These are phyloP conservation scores for Dipodomys spectabilis DNA, from an alignment of 2,113 vertebrate species.

Conservation along the genomic window DNA sequence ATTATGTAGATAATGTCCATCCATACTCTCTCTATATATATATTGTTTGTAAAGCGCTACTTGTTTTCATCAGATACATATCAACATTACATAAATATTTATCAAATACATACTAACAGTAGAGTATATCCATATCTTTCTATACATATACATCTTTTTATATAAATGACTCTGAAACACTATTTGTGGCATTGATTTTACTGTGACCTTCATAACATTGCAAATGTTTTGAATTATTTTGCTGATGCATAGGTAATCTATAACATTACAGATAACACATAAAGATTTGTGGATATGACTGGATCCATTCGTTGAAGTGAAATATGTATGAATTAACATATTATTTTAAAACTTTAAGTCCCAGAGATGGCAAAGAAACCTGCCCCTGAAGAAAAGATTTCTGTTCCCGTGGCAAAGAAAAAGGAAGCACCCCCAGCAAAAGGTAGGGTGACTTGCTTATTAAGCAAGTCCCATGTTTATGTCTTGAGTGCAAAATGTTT, in stretches of 20 bases:
- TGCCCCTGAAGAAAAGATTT: constrained; percentile 82
- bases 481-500: constrained; percentile 20
- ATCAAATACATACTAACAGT: neutral
- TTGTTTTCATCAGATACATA: constrained; percentile 21
- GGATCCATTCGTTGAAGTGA: neutral
- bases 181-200: neutral
- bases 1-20: neutral
- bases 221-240: constrained; percentile 54
- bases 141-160: neutral
- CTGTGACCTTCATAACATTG: neutral
- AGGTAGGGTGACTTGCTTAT: constrained; percentile 71
- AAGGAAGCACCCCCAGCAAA: constrained; percentile 75
- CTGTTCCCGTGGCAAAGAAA: constrained; percentile 76
- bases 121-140: neutral
- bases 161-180: constrained; percentile 26
- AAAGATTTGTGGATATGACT: neutral
- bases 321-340: neutral
- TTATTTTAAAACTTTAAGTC: constrained; percentile 81
- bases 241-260: neutral
- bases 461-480: neutral
- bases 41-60: neutral
- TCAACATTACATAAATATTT: neutral
- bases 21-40: neutral
- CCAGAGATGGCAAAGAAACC: constrained; percentile 83
- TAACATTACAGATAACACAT: neutral